Evolutionary conservation across 2,888 invertebrate species (phyloP).

Genomic region (Serripes groenlandicus): DNA sequence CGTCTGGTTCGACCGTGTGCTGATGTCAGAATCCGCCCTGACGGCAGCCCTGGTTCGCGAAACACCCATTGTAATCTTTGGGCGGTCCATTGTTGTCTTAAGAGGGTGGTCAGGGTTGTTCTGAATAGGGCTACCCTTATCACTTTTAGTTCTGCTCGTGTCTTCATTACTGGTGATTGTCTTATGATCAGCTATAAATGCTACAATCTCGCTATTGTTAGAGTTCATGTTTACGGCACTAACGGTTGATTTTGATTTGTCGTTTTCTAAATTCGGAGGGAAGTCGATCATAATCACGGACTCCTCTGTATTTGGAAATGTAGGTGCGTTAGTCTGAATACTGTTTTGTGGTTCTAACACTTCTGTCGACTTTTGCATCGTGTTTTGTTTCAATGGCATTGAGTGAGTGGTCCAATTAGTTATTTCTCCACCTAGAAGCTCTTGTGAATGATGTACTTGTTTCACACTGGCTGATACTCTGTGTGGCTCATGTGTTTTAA

Average conservation of each 20-base stretch:
- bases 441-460: background rate
- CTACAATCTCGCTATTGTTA: background rate
- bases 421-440: background rate
- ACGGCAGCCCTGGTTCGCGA: background rate
- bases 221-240: background rate
- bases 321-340: background rate
- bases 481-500: background rate
- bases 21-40: constrained; percentile 6
- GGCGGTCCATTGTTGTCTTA: constrained; percentile 3
- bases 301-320: background rate
- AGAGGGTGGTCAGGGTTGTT: background rate
- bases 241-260: constrained; percentile 15
- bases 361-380: background rate
- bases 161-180: too few species aligned
- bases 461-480: background rate
- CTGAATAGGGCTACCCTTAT: background rate
- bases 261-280: constrained; percentile 46
- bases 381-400: background rate
- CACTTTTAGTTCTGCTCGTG: background rate
- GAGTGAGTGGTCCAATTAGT: background rate
- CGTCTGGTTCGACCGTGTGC: constrained; percentile 18
- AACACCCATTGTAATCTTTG: constrained; percentile 10
- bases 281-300: constrained; percentile 58
- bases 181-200: background rate
- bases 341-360: too few species aligned